Percentiles rank a stretch among this genome's conserved stretches.
Conservation (phyloP, 2,888 invertebrate genomes). For the Pardosa pseudoannulata region DNA sequence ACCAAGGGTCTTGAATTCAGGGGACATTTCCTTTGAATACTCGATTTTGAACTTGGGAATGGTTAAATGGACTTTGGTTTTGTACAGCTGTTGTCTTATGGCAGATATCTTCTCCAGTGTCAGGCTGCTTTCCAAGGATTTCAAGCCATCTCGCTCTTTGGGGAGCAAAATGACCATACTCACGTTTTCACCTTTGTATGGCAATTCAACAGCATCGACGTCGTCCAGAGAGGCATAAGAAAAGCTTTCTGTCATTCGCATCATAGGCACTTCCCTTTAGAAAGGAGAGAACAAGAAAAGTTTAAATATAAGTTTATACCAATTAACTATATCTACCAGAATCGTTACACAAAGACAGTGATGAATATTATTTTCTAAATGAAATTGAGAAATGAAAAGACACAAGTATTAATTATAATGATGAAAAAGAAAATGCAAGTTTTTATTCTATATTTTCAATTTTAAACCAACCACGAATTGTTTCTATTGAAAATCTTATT, state of each 20-base stretch:
- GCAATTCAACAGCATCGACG: conserved; percentile 69
- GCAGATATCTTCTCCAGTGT: conserved; percentile 25
- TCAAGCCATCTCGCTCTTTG: conserved; percentile 33
- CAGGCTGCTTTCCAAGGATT: conserved; percentile 18
- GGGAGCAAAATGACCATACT: conserved; percentile 72
- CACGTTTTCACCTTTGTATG: conserved; percentile 62
- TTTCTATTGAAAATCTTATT: too few relatives aligned
- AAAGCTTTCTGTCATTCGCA: conserved; percentile 74
- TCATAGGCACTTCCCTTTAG: conserved; percentile 34
- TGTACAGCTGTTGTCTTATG: conserved; percentile 27
- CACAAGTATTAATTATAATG: too few relatives aligned
- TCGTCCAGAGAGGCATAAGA: conserved; percentile 54
- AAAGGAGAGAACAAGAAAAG: too few relatives aligned
- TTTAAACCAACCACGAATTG: too few relatives aligned
- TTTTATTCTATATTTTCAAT: too few relatives aligned
- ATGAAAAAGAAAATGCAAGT: too few relatives aligned
- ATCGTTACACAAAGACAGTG: too few relatives aligned
- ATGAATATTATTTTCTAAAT: too few relatives aligned
- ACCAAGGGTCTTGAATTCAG: conserved; percentile 49
- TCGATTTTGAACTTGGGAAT: conserved; percentile 72
- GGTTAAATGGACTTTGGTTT: conserved; percentile 46
- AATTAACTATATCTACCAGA: too few relatives aligned
- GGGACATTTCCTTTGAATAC: conserved; percentile 34
- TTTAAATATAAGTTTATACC: too few relatives aligned
- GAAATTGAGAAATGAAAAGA: too few relatives aligned